Evolutionary conservation across 2,888 invertebrate genomes (phyloP).

Genomic region (Trachelus troglodyta): DNA sequence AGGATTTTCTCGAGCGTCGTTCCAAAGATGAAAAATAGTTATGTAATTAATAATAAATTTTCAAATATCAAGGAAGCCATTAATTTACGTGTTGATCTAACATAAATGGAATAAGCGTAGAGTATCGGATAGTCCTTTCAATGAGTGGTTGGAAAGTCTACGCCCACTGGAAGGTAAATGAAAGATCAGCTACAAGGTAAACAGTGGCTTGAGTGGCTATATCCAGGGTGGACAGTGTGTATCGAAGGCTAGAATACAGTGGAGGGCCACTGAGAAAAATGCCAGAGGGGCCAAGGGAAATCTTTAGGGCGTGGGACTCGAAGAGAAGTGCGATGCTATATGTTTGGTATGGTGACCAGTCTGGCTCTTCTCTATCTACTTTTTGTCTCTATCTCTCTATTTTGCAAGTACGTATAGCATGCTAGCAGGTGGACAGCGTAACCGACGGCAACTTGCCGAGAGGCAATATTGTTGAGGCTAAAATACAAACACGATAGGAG

Average conservation of each 20-base stretch:
- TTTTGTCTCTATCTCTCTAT: not conserved
- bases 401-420: not conserved
- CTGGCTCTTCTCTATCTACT: not conserved
- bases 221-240: not conserved
- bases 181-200: constrained; percentile 24
- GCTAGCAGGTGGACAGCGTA: not conserved
- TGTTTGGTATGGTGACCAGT: not conserved
- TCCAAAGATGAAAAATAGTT: not conserved
- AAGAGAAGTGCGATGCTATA: not conserved
- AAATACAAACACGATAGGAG: not conserved
- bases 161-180: constrained; percentile 28
- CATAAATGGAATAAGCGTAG: not conserved
- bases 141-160: not conserved
- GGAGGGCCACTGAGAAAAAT: not conserved
- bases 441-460: not conserved
- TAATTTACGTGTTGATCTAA: not conserved
- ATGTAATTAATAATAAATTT: not conserved
- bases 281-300: not conserved
- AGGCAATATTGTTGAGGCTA: not conserved
- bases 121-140: not conserved
- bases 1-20: not conserved
- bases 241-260: not conserved
- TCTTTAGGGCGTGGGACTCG: not conserved
- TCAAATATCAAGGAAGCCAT: not conserved
- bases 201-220: constrained; percentile 23